Evolutionary conservation across 35 echinoderm and acorn worm species (phyloP).

Genomic region (Chiridota heheva): DNA sequence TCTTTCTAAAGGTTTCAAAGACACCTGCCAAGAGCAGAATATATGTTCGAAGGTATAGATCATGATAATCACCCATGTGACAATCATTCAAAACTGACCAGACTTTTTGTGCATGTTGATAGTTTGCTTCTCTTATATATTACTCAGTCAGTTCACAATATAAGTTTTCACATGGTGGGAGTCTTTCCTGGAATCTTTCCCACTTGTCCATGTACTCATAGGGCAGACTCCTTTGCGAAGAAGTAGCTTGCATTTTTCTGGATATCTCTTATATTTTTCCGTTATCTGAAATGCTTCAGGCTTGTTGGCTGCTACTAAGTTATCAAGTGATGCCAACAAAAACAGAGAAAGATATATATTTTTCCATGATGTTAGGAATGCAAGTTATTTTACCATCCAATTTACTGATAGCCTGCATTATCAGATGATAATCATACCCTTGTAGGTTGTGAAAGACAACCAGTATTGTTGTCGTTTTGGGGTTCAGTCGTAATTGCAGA

Average conservation of each 20-base stretch:
- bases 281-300: constrained; percentile 22
- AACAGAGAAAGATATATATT: constrained; percentile 56
- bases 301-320: constrained; percentile 27
- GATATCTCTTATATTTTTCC: not conserved
- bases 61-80: constrained; percentile 20
- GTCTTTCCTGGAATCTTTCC: constrained; percentile 13
- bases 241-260: constrained; percentile 19
- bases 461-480: constrained; percentile 29
- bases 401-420: constrained; percentile 47
- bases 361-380: constrained; percentile 55
- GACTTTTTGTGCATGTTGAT: constrained; percentile 25
- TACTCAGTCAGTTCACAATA: constrained; percentile 28
- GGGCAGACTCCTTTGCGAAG: constrained; percentile 39
- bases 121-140: not conserved
- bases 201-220: constrained; percentile 49
- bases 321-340: constrained; percentile 33
- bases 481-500: constrained; percentile 50
- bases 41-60: constrained; percentile 12
- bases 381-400: constrained; percentile 33
- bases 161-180: constrained; percentile 9
- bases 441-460: constrained; percentile 53
- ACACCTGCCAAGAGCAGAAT: constrained; percentile 22
- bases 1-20: too few relatives aligned
- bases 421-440: constrained; percentile 49
- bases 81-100: not conserved